These are phyloP conservation scores for Oithona nana DNA, from an alignment of 2,888 invertebrate genomes.

Conservation along the genomic window DNA sequence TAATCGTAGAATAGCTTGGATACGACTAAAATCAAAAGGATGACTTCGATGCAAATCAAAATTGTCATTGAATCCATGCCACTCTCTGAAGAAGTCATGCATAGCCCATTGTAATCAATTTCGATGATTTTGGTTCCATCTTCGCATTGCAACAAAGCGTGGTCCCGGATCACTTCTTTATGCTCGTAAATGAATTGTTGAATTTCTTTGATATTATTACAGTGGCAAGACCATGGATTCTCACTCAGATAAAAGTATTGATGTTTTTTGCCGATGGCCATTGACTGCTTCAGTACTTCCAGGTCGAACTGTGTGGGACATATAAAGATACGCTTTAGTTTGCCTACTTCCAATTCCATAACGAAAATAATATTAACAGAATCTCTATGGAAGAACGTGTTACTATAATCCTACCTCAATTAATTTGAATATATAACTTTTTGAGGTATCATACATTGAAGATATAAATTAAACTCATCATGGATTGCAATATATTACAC, in stretches of 20 bases:
- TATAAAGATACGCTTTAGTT: no score
- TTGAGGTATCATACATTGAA: no score
- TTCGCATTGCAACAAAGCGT: background rate
- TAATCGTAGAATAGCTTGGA: constrained; percentile 3
- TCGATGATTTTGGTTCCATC: background rate
- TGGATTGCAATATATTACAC: no score
- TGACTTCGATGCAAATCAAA: background rate
- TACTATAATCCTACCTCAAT: no score
- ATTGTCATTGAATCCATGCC: constrained; percentile 2
- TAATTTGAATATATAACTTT: no score
- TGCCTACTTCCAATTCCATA: no score
- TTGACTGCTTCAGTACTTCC: background rate
- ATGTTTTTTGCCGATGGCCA: no score
- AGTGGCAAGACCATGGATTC: constrained; percentile 7
- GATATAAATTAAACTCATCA: no score
- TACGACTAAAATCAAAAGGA: constrained; percentile 1
- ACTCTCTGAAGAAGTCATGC: background rate
- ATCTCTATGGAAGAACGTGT: no score
- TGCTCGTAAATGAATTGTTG: background rate
- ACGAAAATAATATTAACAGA: no score
- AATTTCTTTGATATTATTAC: background rate
- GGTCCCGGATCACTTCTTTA: background rate
- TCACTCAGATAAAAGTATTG: no score
- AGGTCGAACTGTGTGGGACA: constrained; percentile 8
- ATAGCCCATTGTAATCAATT: no score